Conservation (phyloP, 2,888 invertebrate genomes). For the Lochmaea crataegi region DNA sequence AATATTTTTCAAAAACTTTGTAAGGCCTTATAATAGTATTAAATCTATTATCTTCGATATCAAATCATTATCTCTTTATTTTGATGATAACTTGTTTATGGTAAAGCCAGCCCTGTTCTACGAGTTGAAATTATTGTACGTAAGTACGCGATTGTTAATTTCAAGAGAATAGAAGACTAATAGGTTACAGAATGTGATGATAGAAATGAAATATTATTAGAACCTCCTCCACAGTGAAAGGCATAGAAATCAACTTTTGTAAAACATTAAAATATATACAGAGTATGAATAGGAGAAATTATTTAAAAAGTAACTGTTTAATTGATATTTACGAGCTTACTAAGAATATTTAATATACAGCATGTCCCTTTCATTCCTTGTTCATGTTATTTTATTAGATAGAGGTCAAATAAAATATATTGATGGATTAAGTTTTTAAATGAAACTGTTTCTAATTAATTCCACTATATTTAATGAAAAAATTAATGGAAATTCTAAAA, state of each 20-base stretch:
- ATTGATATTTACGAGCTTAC: neutral
- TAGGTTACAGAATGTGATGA: slow-evolving; percentile 26
- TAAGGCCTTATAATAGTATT: too few relatives aligned
- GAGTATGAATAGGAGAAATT: neutral
- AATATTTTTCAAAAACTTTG: too few relatives aligned
- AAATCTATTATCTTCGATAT: too few relatives aligned
- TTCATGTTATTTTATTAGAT: too few relatives aligned
- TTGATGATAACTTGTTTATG: too few relatives aligned
- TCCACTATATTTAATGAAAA: too few relatives aligned
- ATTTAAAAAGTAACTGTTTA: neutral
- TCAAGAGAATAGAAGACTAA: slow-evolving; percentile 27
- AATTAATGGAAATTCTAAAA: too few relatives aligned
- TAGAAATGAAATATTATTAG: slow-evolving; percentile 25
- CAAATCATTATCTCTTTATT: too few relatives aligned
- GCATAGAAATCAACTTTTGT: slow-evolving; percentile 16
- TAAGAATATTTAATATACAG: neutral
- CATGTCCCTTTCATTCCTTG: neutral
- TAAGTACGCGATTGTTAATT: slow-evolving; percentile 31
- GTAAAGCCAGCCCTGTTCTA: neutral
- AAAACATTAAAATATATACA: neutral
- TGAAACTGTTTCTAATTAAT: too few relatives aligned
- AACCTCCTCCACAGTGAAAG: slow-evolving; percentile 27
- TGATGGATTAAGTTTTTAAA: too few relatives aligned
- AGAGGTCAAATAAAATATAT: too few relatives aligned
- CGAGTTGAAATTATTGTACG: slow-evolving; percentile 4